Conservation (phyloP, 2,888 invertebrate genomes). For the Lydus trimaculatus region DNA sequence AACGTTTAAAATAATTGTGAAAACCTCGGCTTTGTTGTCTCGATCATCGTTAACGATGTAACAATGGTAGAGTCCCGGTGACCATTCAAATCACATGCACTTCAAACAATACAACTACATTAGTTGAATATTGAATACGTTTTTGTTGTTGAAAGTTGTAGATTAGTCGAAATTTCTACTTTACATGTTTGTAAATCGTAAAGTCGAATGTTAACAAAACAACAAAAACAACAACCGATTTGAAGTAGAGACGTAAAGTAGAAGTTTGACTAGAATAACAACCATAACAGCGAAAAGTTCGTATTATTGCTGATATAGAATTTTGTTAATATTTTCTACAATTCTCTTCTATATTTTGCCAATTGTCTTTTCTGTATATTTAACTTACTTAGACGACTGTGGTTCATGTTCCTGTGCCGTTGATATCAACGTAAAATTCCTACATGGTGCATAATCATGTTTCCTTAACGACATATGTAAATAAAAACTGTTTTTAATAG, state of each 20-base stretch:
- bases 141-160: not conserved
- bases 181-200: conserved; percentile 9
- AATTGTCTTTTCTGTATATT: no score
- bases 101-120: conserved; percentile 32
- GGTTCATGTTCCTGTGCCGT: conserved; percentile 31
- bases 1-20: conserved; percentile 30
- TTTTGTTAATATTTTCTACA: no score
- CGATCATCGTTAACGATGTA: conserved; percentile 32
- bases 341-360: no score
- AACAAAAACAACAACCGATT: not conserved
- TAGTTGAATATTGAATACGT: not conserved
- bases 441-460: conserved; percentile 48
- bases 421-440: conserved; percentile 48
- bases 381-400: not conserved
- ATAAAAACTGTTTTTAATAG: conserved; percentile 48
- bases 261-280: no score
- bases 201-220: conserved; percentile 28
- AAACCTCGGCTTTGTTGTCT: conserved; percentile 32
- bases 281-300: no score
- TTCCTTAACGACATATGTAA: conserved; percentile 45
- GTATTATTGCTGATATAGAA: no score
- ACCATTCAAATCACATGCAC: conserved; percentile 36
- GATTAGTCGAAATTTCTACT: not conserved
- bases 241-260: no score
- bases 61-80: conserved; percentile 37